These are phyloP conservation scores for Globodera ellingtonae DNA, from an alignment of 1,140 invertebrate species.

Conservation along the genomic window DNA sequence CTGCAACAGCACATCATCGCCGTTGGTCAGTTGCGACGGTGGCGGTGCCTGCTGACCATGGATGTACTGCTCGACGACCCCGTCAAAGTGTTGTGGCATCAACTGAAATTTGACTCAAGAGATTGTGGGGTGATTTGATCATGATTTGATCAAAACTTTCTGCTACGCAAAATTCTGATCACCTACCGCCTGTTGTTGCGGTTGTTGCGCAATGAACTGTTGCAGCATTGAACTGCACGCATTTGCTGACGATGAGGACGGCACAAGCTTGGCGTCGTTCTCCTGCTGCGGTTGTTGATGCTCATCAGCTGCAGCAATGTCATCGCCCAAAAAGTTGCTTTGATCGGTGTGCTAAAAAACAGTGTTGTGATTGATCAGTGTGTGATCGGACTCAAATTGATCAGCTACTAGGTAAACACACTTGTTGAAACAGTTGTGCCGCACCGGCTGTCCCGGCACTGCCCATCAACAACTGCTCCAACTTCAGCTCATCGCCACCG, in stretches of 20 bases:
- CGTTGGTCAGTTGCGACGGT: neutral
- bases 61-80: neutral
- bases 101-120: neutral
- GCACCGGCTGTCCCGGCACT: neutral
- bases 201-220: neutral
- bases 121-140: no score
- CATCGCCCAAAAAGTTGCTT: no score
- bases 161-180: neutral
- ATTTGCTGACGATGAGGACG: neutral
- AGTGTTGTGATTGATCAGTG: no score
- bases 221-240: slow-evolving; percentile 1
- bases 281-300: no score
- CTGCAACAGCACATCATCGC: neutral
- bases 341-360: no score
- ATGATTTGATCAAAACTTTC: no score
- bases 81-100: neutral
- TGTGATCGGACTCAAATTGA: no score
- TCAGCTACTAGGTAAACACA: no score
- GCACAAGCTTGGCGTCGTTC: no score
- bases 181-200: neutral
- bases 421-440: neutral
- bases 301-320: no score
- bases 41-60: neutral
- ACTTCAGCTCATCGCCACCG: neutral
- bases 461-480: neutral